phyloP scores from a whole-genome alignment of 1,140 invertebrate genomes.

The Harpegnathos saltator region DNA sequence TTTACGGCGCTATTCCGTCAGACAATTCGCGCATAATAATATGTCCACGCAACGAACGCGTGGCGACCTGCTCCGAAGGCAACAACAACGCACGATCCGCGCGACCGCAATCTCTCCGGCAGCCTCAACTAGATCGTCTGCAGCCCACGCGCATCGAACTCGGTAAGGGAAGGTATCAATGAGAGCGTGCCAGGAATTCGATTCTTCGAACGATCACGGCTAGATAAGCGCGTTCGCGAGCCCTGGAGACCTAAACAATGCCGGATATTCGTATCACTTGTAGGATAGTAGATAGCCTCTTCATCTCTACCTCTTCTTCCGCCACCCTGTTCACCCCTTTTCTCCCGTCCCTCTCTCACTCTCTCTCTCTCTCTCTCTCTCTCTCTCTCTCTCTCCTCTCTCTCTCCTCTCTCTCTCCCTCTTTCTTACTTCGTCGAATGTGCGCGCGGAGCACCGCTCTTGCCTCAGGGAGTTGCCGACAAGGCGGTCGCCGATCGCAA shows the following conservation, averaged over 20 bases:
- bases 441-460: conserved; percentile 35
- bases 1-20: neutral
- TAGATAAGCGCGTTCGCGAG: conserved; percentile 58
- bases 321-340: conserved; percentile 19
- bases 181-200: conserved; percentile 41
- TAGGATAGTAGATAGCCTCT: conserved; percentile 59
- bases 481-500: conserved; percentile 83
- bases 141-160: conserved; percentile 46
- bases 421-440: conserved; percentile 20
- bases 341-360: neutral
- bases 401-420: conserved; percentile 51
- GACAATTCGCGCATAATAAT: neutral
- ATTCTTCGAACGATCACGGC: conserved; percentile 64
- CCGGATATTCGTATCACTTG: conserved; percentile 74
- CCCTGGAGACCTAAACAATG: conserved; percentile 68
- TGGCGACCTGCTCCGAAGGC: conserved; percentile 13
- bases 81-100: conserved; percentile 36
- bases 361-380: conserved; percentile 61
- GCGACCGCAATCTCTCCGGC: conserved; percentile 28
- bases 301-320: conserved; percentile 47
- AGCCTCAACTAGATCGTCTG: conserved; percentile 56
- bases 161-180: conserved; percentile 67
- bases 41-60: neutral
- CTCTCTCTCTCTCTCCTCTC: conserved; percentile 22
- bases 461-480: conserved; percentile 78